Evolutionary conservation across 1,140 invertebrate species (phyloP), one percentile per base, ranked within the genome.

Genomic region (Daktulosphaira vitifoliae): DNA sequence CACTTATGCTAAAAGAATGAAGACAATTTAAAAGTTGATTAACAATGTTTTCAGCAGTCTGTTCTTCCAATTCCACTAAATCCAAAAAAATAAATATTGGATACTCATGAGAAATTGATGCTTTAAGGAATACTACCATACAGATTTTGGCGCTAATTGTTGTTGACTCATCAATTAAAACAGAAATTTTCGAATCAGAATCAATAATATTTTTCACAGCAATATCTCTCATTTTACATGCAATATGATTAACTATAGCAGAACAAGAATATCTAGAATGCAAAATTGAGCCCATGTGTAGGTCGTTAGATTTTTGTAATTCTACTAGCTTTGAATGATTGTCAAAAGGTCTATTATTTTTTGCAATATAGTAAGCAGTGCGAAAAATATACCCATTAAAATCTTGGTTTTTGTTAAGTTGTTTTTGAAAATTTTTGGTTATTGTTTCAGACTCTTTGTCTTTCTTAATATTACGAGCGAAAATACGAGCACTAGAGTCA

Each of bases 21-120:
- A 54, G 38, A 38, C 52, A 54, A 22, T 54, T 33, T 20, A 54
- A 1, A 37, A 54, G 20, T 38, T 54, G 29, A 13, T 48, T 18
- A 16, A 22, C 18, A 7, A 48, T 48, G 44, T 48, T 48, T 48
- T 16, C 33, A 22, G 52, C 33, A 37, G 52, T 54, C 22, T 39
- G 52, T 38, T 13, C 15, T 23, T 15, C 38, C 5, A 54, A 54
- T 39, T 38, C 52, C 37, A 54, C 37, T 38, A 54, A 15, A 23
- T 39, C 33, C 33, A 54, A 54, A 54, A 54, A 54, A 13, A 54
- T 54, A 54, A 54, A 39, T 38, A 39, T 33, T 6, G 52, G 52
- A 37, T 1, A 13, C 7, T 54, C 13, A 39, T 37, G 38, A 37
- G 52, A 54, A 38, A 39, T 54, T 5, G 9, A 39, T 16, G 33